These are phyloP conservation scores for Maconellicoccus hirsutus DNA, from an alignment of 1,140 invertebrate species.

Conservation along the genomic window DNA sequence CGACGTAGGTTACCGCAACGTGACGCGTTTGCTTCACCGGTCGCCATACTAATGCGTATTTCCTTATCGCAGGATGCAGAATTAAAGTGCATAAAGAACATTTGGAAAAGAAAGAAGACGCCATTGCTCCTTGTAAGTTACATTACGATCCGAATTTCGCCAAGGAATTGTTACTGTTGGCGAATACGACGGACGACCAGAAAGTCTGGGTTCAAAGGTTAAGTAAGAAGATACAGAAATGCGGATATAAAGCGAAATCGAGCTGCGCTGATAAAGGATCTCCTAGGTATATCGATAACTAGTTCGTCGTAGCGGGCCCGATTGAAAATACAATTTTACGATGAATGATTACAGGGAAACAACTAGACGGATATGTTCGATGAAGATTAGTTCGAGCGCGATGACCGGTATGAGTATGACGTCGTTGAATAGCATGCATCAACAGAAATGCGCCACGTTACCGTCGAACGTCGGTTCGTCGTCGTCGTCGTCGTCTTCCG, in stretches of 20 bases:
- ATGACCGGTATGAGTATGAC: neutral
- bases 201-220: constrained; percentile 83
- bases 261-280: constrained; percentile 51
- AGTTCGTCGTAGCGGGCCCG: neutral
- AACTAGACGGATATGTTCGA: constrained; percentile 8
- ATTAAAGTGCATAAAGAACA: constrained; percentile 95
- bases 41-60: neutral
- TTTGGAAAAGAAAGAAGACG: constrained; percentile 67
- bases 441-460: constrained; percentile 19
- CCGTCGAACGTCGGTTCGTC: neutral
- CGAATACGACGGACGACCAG: constrained; percentile 72
- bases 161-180: constrained; percentile 80
- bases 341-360: neutral
- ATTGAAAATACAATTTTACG: too few relatives aligned
- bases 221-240: constrained; percentile 83
- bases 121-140: constrained; percentile 79
- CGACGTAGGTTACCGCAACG: constrained; percentile 52
- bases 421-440: neutral
- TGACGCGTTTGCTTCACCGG: neutral
- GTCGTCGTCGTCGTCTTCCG: neutral
- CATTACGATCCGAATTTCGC: constrained; percentile 87
- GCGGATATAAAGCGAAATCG: constrained; percentile 79
- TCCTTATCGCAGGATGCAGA: constrained; percentile 63
- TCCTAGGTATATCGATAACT: constrained; percentile 41
- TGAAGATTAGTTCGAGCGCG: neutral